Evolutionary conservation across 2,888 invertebrate genomes (phyloP).

Genomic region (Strigamia maritima): DNA sequence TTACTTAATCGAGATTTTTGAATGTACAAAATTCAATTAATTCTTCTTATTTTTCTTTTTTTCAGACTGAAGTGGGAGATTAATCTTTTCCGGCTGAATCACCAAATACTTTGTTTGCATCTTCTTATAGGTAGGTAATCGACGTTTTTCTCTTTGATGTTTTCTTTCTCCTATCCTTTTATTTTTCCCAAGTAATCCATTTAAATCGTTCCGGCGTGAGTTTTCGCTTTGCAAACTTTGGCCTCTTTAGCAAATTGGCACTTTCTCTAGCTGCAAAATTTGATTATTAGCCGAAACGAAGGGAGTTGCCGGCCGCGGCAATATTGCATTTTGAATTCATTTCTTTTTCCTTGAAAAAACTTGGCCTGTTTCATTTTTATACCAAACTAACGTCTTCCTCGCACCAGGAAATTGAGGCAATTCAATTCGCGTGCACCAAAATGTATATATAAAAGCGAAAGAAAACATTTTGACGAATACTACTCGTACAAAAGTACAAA

Average conservation of each 20-base stretch:
- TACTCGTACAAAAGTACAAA: not conserved
- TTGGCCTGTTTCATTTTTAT: conserved; percentile 24
- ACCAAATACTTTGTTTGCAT: not conserved
- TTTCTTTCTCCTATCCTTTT: not conserved
- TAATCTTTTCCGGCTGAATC: not conserved
- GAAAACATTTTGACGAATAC: conserved; percentile 21
- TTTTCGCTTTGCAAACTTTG: conserved; percentile 21
- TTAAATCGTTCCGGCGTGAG: not conserved
- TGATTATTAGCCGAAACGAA: conserved; percentile 20
- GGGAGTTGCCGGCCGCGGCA: conserved; percentile 2
- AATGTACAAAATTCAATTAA: not conserved
- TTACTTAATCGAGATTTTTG: too few relatives aligned
- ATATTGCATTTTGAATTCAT: conserved; percentile 29
- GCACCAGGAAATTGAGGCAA: conserved; percentile 29
- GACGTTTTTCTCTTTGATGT: conserved; percentile 8
- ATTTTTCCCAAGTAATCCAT: not conserved
- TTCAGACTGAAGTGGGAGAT: not conserved
- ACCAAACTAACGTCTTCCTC: conserved; percentile 18
- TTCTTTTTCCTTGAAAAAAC: not conserved
- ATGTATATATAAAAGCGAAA: not conserved
- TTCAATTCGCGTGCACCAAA: conserved; percentile 17
- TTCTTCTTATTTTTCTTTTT: not conserved
- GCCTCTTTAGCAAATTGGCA: conserved; percentile 22
- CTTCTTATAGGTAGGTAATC: conserved; percentile 10
- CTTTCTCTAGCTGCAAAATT: not conserved